Evolutionary conservation across 2,797 vertebrate genomes (phyloP), one percentile per base, ranked within the genome.

Genomic region (Urocyon cinereoargenteus): DNA sequence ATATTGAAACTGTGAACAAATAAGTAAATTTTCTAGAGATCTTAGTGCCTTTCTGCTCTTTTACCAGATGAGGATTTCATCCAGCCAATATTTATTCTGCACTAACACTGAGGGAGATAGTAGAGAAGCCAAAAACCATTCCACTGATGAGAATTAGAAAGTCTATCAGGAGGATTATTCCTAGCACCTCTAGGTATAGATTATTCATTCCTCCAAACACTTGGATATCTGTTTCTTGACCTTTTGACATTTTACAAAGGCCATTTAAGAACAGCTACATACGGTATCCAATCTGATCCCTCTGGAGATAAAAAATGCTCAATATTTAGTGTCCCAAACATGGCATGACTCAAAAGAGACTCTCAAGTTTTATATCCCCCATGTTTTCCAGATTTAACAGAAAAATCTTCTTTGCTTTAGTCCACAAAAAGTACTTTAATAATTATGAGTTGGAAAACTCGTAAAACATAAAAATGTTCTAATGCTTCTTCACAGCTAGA

Each of bases 401-500:
- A 19, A 70, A 86, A 90, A 28, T 5, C 7, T 66, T 81, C 36
- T 16, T 82, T 88, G n/a, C 91, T 96, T 90, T 57, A 49, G 51
- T 72, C 90, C 26, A 78, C 83, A 79, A 83, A 72, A 85, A 53
- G 0, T 75, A 61, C 40, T 92, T 75, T 49, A 31, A 59, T 62
- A 82, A 72, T 84, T 21, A 68, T 1, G 18, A 90, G 19, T 83
- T 82, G 93, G 26, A 92, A 90, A 59, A 51, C 96, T 89, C 79
- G 16, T 45, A 70, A 94, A 82, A 82, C n/a, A 87, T 64, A 31
- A 95, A 96, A 66, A 34, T 36, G 49, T 92, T 81, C n/a, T 73
- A 78, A 22, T 22, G 55, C 72, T 97, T 97, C 81, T 96, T 81
- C 87, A 86, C 89, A 92, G 77, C 31, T 97, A 61, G 94, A 82